These are phyloP conservation scores for Caenorhabditis panamensis DNA, from an alignment of 2,888 invertebrate genomes.

Conservation along the genomic window DNA sequence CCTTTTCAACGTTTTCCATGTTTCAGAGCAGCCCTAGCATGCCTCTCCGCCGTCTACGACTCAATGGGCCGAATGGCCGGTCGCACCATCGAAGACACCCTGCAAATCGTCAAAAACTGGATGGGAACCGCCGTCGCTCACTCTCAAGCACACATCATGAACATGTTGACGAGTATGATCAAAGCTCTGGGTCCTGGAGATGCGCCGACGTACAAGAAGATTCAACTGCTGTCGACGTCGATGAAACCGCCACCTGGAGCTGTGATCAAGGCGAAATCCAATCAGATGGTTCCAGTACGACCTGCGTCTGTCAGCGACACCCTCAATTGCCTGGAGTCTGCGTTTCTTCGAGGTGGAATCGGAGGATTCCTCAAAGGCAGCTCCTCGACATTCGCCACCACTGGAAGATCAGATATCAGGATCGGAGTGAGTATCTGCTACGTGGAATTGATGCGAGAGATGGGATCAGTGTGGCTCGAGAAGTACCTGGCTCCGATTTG, in stretches of 20 bases:
- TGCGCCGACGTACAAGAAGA: slow-evolving; percentile 89
- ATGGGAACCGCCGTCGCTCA: slow-evolving; percentile 94
- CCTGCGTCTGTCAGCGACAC: slow-evolving; percentile 88
- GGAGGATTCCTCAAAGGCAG: slow-evolving; percentile 93
- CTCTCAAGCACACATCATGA: slow-evolving; percentile 96
- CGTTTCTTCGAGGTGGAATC: slow-evolving; percentile 89
- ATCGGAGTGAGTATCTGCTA: slow-evolving; percentile 98
- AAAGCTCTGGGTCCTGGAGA: slow-evolving; percentile 96
- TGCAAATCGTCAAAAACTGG: slow-evolving; percentile 91
- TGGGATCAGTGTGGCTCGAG: slow-evolving; percentile 95
- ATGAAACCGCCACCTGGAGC: slow-evolving; percentile 71
- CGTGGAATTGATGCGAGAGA: slow-evolving; percentile 93
- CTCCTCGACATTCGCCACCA: slow-evolving; percentile 86
- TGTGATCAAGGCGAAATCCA: slow-evolving; percentile 59
- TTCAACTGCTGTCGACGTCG: slow-evolving; percentile 88
- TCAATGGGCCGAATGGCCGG: slow-evolving; percentile 99
- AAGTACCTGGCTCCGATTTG: slow-evolving; percentile 90
- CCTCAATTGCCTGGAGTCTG: slow-evolving; percentile 91
- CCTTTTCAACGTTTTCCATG: not conserved
- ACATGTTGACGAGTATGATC: slow-evolving; percentile 92
- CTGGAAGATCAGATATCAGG: slow-evolving; percentile 94
- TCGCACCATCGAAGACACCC: slow-evolving; percentile 97
- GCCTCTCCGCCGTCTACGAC: slow-evolving; percentile 95
- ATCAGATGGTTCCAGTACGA: slow-evolving; percentile 47
- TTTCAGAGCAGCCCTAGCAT: slow-evolving; percentile 93